Evolutionary conservation across 2,797 vertebrate genomes (phyloP).

Genomic region (Carapus acus): DNA sequence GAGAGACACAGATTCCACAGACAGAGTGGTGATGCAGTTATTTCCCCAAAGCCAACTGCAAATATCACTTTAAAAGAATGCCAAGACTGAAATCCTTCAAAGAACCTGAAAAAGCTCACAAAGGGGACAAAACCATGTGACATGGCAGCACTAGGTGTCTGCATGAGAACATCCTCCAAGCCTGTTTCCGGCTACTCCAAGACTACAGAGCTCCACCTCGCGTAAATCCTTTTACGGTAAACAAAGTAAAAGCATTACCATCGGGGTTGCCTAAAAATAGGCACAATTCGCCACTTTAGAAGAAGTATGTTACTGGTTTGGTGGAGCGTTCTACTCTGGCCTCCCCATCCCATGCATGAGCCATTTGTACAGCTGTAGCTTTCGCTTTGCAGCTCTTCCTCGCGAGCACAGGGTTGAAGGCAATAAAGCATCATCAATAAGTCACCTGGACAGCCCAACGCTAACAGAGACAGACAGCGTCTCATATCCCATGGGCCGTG

Average conservation of each 20-base stretch:
- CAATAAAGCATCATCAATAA: conserved; percentile 17
- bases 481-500: conserved; percentile 47
- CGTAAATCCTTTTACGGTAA: conserved; percentile 19
- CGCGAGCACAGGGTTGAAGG: conserved; percentile 21
- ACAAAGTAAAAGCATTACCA: conserved; percentile 2
- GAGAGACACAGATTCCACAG: conserved; percentile 31
- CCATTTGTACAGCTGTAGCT: too few species aligned
- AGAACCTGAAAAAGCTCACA: conserved; percentile 15
- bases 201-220: conserved; percentile 17
- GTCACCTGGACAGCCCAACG: conserved; percentile 25
- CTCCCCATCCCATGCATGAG: too few species aligned
- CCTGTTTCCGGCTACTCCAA: conserved; percentile 4
- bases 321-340: too few species aligned
- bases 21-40: conserved; percentile 46
- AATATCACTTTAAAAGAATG: conserved; percentile 46
- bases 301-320: too few species aligned
- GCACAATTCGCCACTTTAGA: too few species aligned
- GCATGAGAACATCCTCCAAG: conserved; percentile 11
- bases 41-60: conserved; percentile 46
- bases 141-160: conserved; percentile 1
- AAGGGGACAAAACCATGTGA: conserved; percentile 16
- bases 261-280: too few species aligned
- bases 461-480: conserved; percentile 26
- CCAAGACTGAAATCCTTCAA: conserved; percentile 37
- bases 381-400: conserved; percentile 13